phyloP scores from a whole-genome alignment of 2,113 vertebrate species.

The Antidorcas marsupialis region DNA sequence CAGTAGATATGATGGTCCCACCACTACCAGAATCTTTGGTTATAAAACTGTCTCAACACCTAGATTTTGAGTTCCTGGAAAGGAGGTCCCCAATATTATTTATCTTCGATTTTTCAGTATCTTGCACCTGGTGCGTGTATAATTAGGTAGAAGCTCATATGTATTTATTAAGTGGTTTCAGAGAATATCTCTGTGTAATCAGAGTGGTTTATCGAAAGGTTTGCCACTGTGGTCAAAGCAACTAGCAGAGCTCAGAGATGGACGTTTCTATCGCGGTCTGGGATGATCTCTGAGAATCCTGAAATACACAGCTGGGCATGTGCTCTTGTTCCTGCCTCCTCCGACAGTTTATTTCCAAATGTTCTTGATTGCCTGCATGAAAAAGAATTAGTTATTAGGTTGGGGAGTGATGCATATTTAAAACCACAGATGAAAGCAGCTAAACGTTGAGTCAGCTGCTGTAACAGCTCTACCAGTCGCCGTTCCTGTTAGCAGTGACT shows the following conservation, averaged over 20 bases:
- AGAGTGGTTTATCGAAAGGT: not conserved
- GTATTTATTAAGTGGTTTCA: not conserved
- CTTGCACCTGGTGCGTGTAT: not conserved
- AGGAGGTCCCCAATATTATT: not conserved
- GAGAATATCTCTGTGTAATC: not conserved
- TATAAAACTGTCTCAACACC: not conserved
- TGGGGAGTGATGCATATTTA: not conserved
- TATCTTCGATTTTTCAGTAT: not conserved
- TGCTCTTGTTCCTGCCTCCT: not conserved
- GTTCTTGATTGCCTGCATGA: not conserved
- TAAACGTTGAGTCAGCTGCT: not conserved
- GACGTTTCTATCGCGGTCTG: no score
- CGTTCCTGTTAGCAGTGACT: not conserved
- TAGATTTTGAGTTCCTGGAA: not conserved
- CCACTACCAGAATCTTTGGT: not conserved
- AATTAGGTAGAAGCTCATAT: not conserved
- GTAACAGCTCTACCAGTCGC: not conserved
- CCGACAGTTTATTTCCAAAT: not conserved
- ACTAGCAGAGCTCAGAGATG: not conserved
- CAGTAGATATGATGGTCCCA: not conserved
- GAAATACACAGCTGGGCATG: rapidly evolving
- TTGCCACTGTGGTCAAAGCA: not conserved
- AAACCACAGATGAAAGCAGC: not conserved
- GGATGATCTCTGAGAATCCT: not conserved
- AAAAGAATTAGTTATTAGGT: not conserved